phyloP scores from a whole-genome alignment of 1,140 invertebrate species.

The Drosophila bifasciata region DNA sequence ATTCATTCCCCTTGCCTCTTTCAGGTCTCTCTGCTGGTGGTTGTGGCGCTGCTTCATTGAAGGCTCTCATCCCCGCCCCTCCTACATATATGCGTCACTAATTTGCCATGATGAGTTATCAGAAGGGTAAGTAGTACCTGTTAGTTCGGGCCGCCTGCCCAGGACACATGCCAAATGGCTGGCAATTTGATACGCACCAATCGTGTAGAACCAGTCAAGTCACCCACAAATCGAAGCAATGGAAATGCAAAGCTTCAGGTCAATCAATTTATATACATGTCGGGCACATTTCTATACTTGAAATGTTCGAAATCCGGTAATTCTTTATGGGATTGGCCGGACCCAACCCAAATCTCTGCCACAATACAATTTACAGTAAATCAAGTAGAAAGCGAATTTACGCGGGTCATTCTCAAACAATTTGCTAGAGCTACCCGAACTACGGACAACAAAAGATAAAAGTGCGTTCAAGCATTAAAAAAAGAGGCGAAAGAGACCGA shows the following conservation, averaged over 20 bases:
- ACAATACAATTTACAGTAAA: slow-evolving; percentile 76
- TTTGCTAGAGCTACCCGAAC: slow-evolving; percentile 54
- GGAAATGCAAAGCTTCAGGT: slow-evolving; percentile 35
- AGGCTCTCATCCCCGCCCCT: slow-evolving; percentile 9
- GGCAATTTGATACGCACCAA: background rate
- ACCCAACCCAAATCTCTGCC: slow-evolving; percentile 18
- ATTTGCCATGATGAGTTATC: slow-evolving; percentile 79
- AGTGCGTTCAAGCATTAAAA: slow-evolving; percentile 66
- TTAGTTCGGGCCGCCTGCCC: slow-evolving; percentile 31
- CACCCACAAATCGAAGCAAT: background rate
- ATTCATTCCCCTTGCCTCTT: slow-evolving; percentile 30
- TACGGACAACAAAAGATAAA: slow-evolving; percentile 64
- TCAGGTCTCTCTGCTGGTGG: slow-evolving; percentile 27
- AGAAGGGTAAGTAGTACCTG: slow-evolving; percentile 74
- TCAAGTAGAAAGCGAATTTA: slow-evolving; percentile 71
- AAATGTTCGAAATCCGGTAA: background rate
- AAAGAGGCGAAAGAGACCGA: slow-evolving; percentile 10
- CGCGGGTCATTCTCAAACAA: slow-evolving; percentile 78
- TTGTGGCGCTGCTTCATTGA: slow-evolving; percentile 11
- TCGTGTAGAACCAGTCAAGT: slow-evolving; percentile 4
- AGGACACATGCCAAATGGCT: slow-evolving; percentile 50
- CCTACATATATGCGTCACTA: slow-evolving; percentile 53
- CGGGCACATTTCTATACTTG: slow-evolving; percentile 34
- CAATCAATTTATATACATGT: slow-evolving; percentile 25
- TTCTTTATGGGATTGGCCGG: slow-evolving; percentile 34